These are phyloP conservation scores for Spodoptera picta DNA, from an alignment of 2,888 invertebrate species.

Conservation along the genomic window DNA sequence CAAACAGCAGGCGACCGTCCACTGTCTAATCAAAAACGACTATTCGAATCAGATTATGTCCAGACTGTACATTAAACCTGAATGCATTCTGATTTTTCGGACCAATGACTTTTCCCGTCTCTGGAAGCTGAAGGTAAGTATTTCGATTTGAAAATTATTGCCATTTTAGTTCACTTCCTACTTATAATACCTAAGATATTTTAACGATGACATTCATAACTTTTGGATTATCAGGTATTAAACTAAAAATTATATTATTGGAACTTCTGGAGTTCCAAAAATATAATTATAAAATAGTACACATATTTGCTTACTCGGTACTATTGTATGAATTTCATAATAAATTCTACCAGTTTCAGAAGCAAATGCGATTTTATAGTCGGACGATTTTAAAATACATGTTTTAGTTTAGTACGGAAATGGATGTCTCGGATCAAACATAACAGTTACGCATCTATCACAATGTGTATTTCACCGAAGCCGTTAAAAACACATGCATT, in stretches of 20 bases:
- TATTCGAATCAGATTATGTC: conserved; percentile 4
- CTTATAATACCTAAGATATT: no score
- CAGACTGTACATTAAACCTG: conserved; percentile 1
- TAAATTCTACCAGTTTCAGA: no score
- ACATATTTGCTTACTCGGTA: no score
- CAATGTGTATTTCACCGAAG: conserved; percentile 7
- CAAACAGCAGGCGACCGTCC: conserved; percentile 16
- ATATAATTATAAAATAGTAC: no score
- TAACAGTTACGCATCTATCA: conserved; percentile 6
- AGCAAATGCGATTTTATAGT: no score
- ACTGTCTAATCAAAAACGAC: conserved; percentile 7
- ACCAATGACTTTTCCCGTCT: conserved; percentile 1
- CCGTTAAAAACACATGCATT: conserved; percentile 30
- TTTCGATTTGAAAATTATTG: background rate
- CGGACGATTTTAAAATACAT: conserved; percentile 7
- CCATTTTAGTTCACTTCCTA: background rate
- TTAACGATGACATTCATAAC: no score
- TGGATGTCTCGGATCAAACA: conserved; percentile 5
- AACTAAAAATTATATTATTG: no score
- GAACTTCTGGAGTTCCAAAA: no score
- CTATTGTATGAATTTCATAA: no score
- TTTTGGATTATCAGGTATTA: no score
- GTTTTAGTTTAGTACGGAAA: conserved; percentile 15
- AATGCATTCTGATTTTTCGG: conserved; percentile 12
- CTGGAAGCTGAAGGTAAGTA: background rate